Percentiles rank a stretch among this genome's conserved stretches.
phyloP scores from a whole-genome alignment of 2,797 vertebrate species.

The Syndactyla subalaris region DNA sequence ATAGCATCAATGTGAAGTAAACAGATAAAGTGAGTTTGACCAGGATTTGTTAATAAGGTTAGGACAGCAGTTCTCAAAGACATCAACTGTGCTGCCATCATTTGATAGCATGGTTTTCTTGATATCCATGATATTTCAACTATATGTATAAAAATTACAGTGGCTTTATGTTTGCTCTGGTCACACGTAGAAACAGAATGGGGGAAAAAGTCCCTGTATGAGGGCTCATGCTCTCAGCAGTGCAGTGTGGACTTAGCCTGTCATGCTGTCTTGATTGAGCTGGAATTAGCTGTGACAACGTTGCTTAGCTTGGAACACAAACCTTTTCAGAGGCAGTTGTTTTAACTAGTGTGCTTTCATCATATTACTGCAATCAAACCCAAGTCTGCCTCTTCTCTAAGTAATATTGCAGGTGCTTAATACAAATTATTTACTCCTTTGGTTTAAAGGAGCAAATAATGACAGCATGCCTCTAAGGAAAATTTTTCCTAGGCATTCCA shows the following conservation, averaged over 20 bases:
- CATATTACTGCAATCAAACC: background rate
- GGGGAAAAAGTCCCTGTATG: background rate
- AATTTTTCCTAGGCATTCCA: background rate
- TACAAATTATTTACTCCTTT: background rate
- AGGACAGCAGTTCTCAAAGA: background rate
- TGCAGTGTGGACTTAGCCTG: background rate
- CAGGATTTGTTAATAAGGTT: background rate
- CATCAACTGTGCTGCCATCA: background rate
- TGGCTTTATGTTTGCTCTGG: background rate
- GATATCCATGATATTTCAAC: background rate
- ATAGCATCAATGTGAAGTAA: background rate
- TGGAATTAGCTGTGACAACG: background rate
- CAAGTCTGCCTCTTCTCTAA: background rate
- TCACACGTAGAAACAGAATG: rapidly evolving
- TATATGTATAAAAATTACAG: background rate
- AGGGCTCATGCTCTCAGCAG: background rate
- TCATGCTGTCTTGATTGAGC: background rate
- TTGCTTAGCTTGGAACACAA: background rate
- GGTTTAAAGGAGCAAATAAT: constrained; percentile 12
- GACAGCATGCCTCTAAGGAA: background rate
- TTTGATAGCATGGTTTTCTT: background rate
- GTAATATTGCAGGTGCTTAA: background rate
- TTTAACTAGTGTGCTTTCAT: background rate
- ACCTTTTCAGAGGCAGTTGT: background rate
- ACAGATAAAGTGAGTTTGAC: background rate